These are phyloP conservation scores for Podilymbus podiceps DNA, from an alignment of 2,113 vertebrate genomes.

Conservation along the genomic window DNA sequence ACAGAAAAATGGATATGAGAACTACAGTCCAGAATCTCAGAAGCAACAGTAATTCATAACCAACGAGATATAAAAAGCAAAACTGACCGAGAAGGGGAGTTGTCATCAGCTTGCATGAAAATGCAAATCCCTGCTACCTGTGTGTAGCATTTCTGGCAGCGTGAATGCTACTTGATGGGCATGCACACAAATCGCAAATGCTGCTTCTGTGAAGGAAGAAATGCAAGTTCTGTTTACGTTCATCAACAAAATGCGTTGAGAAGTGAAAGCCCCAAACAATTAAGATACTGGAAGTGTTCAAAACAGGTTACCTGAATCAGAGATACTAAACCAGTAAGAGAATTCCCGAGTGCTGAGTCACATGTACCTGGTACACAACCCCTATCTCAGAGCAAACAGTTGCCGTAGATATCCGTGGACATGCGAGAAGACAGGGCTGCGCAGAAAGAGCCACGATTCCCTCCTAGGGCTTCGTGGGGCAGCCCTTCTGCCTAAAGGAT, in stretches of 20 bases:
- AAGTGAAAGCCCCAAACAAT: background rate
- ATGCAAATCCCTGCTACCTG: background rate
- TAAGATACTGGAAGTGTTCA: background rate
- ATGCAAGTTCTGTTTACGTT: background rate
- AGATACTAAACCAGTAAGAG: background rate
- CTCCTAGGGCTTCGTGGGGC: accelerated
- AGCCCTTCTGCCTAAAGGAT: background rate
- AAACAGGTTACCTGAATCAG: background rate
- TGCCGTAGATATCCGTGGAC: background rate
- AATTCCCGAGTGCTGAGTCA: background rate
- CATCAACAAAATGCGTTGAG: background rate
- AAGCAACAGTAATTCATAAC: background rate
- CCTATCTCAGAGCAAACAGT: background rate
- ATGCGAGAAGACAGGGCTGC: background rate
- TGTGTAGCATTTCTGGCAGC: background rate
- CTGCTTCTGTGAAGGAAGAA: background rate
- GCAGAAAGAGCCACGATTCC: background rate
- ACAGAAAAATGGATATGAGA: background rate
- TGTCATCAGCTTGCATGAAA: background rate
- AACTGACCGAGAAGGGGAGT: background rate
- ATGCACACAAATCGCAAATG: background rate
- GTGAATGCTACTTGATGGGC: background rate
- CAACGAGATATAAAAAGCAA: background rate
- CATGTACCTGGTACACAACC: background rate
- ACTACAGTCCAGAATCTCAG: background rate